These are phyloP conservation scores for Atractosteus spatula DNA, from an alignment of 2,113 vertebrate species.

Conservation along the genomic window DNA sequence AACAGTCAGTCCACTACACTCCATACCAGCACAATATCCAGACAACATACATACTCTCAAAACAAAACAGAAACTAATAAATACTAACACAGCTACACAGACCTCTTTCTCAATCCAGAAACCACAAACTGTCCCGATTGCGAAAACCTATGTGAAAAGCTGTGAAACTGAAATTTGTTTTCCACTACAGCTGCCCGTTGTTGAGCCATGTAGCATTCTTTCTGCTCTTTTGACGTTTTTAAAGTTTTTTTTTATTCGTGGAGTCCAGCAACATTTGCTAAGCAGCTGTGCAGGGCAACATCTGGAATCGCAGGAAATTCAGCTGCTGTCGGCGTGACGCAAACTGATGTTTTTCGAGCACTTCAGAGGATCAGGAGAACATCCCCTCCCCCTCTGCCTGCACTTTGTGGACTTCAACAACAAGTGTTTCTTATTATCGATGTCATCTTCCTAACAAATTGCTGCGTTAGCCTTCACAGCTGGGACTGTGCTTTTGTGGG, in stretches of 20 bases:
- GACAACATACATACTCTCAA: constrained; percentile 18
- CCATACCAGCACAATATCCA: not conserved
- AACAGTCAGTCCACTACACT: not conserved
- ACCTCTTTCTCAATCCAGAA: constrained; percentile 2
- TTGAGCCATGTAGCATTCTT: constrained; percentile 37
- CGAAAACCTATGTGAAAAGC: not conserved
- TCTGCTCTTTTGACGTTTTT: constrained; percentile 11
- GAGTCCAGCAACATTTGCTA: constrained; percentile 71
- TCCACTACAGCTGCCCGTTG: constrained; percentile 12
- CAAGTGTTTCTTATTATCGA: constrained; percentile 89
- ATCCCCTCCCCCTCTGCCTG: constrained; percentile 53
- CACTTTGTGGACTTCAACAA: constrained; percentile 70
- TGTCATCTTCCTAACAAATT: constrained; percentile 87
- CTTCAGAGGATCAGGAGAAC: constrained; percentile 80
- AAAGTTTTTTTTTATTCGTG: constrained; percentile 40
- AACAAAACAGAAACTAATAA: constrained; percentile 1
- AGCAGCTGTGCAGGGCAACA: constrained; percentile 78
- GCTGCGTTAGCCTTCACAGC: constrained; percentile 70
- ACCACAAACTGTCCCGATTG: not conserved
- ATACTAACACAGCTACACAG: constrained; percentile 24
- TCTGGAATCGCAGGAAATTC: constrained; percentile 82
- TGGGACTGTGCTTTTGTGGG: constrained; percentile 56
- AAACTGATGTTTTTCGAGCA: constrained; percentile 78
- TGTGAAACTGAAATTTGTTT: constrained; percentile 14
- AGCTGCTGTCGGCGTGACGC: constrained; percentile 67